Percentiles rank a stretch among this genome's conserved stretches.
Evolutionary conservation across 2,888 invertebrate species (phyloP).

Genomic region (Nomada flava): DNA sequence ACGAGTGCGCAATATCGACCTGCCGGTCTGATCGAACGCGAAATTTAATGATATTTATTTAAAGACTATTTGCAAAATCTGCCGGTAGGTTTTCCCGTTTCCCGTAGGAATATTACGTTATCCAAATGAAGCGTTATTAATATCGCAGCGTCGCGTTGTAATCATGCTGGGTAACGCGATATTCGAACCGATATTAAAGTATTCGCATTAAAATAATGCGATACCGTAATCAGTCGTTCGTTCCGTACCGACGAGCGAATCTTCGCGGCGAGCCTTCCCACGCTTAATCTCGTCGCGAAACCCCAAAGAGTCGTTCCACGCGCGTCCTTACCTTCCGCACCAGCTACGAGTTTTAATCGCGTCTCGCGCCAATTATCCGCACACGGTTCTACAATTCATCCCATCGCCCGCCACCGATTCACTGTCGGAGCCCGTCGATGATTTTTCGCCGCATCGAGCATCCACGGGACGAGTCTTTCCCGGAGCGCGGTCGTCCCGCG

Average conservation of each 20-base stretch:
- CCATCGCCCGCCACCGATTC: too few species aligned
- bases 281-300: neutral
- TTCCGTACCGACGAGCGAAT: neutral
- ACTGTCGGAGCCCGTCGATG: too few species aligned
- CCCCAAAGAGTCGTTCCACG: neutral
- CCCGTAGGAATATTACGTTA: slow-evolving; percentile 59
- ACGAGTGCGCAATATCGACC: slow-evolving; percentile 44
- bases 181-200: slow-evolving; percentile 50
- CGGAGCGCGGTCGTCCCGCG: slow-evolving; percentile 29
- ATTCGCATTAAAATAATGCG: slow-evolving; percentile 53
- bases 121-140: slow-evolving; percentile 61
- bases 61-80: slow-evolving; percentile 57
- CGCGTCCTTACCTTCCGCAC: too few species aligned
- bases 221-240: slow-evolving; percentile 34
- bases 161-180: slow-evolving; percentile 52
- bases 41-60: slow-evolving; percentile 63
- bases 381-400: too few species aligned
- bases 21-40: slow-evolving; percentile 38
- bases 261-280: slow-evolving; percentile 1
- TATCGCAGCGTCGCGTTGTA: slow-evolving; percentile 52
- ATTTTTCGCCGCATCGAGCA: neutral
- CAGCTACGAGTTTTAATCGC: too few species aligned
- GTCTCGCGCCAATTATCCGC: neutral
- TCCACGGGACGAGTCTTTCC: neutral
- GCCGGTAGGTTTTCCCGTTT: slow-evolving; percentile 44